phyloP scores from a whole-genome alignment of 2,888 invertebrate genomes.

The Nineta flava region DNA sequence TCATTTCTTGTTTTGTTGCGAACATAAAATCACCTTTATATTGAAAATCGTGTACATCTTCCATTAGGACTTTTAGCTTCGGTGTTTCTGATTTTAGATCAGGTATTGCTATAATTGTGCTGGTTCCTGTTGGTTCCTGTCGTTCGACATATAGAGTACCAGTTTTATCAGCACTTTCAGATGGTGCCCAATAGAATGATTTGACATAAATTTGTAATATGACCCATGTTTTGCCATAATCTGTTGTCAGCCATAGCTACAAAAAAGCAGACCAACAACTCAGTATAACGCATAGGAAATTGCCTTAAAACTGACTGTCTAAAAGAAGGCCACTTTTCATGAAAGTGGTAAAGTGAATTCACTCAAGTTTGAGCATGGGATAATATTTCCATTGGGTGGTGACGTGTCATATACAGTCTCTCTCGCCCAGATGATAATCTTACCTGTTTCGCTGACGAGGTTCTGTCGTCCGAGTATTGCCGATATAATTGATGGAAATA shows the following conservation, averaged over 20 bases:
- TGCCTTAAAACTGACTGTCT: too few relatives aligned
- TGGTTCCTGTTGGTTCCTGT: conserved; percentile 40
- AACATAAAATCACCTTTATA: conserved; percentile 75
- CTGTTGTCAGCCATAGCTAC: conserved; percentile 59
- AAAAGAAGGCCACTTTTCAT: too few relatives aligned
- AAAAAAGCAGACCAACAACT: too few relatives aligned
- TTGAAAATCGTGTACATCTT: conserved; percentile 65
- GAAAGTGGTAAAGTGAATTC: too few relatives aligned
- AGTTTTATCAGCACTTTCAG: conserved; percentile 27
- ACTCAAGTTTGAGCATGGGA: too few relatives aligned
- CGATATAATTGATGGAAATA: too few relatives aligned
- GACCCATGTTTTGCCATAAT: conserved; percentile 59
- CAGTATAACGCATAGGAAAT: too few relatives aligned
- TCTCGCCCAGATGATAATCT: too few relatives aligned
- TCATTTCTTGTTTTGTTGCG: conserved; percentile 38
- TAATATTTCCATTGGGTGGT: too few relatives aligned
- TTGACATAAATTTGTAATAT: conserved; percentile 58
- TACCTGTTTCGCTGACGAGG: too few relatives aligned
- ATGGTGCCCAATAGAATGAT: conserved; percentile 56
- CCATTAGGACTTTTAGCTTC: conserved; percentile 32
- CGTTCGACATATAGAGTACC: conserved; percentile 51
- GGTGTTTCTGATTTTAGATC: conserved; percentile 12
- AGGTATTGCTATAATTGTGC: conserved; percentile 29
- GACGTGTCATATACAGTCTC: too few relatives aligned
- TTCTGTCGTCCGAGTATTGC: too few relatives aligned